phyloP scores from a whole-genome alignment of 2,888 invertebrate species.

The Strigamia crassipes region DNA sequence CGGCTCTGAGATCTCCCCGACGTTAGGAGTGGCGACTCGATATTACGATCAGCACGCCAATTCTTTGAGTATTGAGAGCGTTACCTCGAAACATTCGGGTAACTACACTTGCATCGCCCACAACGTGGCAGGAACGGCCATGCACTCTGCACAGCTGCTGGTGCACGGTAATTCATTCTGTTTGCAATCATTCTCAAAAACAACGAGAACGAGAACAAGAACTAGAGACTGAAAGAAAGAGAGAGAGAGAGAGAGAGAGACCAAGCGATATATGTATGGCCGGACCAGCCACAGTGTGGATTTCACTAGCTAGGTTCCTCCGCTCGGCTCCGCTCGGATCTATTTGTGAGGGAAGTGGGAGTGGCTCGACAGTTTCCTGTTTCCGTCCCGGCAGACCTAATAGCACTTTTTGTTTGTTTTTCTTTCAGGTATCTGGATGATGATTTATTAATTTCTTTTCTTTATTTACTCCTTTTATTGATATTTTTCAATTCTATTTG shows the following conservation, averaged over 20 bases:
- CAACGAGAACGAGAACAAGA: background rate
- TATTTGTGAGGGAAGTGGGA: background rate
- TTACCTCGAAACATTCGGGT: conserved; percentile 74
- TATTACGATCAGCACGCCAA: conserved; percentile 71
- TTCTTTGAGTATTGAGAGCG: conserved; percentile 76
- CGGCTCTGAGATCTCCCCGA: conserved; percentile 58
- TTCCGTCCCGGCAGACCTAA: background rate
- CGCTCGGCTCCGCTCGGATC: background rate
- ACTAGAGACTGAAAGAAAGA: no score
- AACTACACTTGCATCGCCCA: conserved; percentile 78
- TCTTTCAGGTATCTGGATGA: conserved; percentile 10
- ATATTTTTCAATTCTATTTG: background rate
- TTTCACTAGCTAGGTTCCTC: conserved; percentile 17
- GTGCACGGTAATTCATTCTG: conserved; percentile 72
- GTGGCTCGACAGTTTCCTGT: background rate
- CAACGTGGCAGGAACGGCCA: conserved; percentile 77
- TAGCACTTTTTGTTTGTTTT: background rate
- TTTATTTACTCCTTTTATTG: background rate
- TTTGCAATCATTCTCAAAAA: conserved; percentile 46
- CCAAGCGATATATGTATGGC: conserved; percentile 13
- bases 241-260: background rate
- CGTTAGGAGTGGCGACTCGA: conserved; percentile 45
- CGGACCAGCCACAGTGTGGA: conserved; percentile 32
- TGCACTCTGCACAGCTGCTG: conserved; percentile 77
- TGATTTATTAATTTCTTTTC: background rate